Conservation (phyloP, 2,113 vertebrate species). For the Eurystomus gularis region DNA sequence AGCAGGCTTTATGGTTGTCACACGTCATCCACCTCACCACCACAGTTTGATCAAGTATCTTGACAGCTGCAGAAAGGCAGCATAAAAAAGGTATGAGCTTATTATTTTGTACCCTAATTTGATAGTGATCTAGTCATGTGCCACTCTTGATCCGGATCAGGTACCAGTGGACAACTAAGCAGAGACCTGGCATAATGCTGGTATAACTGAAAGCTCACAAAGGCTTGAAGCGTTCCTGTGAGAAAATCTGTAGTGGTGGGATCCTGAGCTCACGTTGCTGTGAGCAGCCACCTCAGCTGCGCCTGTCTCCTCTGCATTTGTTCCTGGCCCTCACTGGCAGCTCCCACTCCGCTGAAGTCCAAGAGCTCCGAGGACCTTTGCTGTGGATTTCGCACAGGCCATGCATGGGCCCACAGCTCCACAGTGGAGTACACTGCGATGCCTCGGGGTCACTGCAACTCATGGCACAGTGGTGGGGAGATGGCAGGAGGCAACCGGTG, state of each 20-base stretch:
- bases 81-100: not conserved
- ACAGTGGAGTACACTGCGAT: fast-evolving
- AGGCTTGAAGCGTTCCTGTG: not conserved
- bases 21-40: not conserved
- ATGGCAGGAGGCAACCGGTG: fast-evolving
- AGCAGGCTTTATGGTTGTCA: not conserved
- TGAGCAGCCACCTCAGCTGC: fast-evolving
- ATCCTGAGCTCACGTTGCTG: not conserved
- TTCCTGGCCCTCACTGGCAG: fast-evolving
- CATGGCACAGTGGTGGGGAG: fast-evolving
- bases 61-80: not conserved
- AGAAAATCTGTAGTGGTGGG: not conserved
- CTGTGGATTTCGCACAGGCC: fast-evolving
- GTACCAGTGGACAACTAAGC: not conserved
- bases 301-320: fast-evolving
- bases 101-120: not conserved
- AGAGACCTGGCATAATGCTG: not conserved
- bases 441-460: not conserved
- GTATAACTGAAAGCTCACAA: not conserved
- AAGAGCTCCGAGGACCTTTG: not conserved
- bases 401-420: fast-evolving
- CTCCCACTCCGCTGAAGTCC: not conserved
- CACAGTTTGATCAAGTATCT: not conserved
- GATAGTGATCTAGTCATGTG: not conserved
- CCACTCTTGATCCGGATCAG: not conserved